Evolutionary conservation across 1,140 invertebrate genomes (phyloP).

Genomic region (Cryptotermes secundus): DNA sequence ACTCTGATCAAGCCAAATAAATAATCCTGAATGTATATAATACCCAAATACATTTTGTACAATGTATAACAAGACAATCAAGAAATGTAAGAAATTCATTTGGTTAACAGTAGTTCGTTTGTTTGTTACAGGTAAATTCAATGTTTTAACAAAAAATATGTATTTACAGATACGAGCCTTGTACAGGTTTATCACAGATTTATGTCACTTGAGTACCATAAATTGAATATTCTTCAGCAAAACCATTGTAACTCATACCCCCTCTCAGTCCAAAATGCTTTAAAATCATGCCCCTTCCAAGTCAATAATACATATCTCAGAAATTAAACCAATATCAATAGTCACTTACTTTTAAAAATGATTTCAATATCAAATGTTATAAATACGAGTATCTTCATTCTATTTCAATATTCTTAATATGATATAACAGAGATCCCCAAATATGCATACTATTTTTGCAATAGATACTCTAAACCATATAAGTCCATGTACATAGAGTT

Average conservation of each 20-base stretch:
- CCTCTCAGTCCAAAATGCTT: neutral
- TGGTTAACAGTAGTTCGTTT: neutral
- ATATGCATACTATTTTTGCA: neutral
- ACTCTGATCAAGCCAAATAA: neutral
- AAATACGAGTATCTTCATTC: neutral
- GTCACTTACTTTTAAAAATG: neutral
- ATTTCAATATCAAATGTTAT: neutral
- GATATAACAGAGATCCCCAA: neutral
- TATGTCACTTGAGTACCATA: slow-evolving; percentile 24
- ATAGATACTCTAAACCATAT: neutral
- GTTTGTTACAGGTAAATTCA: neutral
- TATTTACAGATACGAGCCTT: neutral
- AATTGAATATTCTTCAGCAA: too few relatives aligned
- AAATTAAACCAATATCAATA: neutral
- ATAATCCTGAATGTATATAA: neutral
- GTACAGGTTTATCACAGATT: neutral
- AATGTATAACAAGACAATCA: neutral
- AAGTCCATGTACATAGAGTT: neutral
- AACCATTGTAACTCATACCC: too few relatives aligned
- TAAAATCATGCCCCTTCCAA: neutral
- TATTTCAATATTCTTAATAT: neutral
- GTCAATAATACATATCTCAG: neutral
- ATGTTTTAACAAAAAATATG: neutral
- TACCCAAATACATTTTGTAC: neutral
- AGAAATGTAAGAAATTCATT: neutral